Conservation (phyloP, 2,113 vertebrate genomes). For the Cinclus cinclus region DNA sequence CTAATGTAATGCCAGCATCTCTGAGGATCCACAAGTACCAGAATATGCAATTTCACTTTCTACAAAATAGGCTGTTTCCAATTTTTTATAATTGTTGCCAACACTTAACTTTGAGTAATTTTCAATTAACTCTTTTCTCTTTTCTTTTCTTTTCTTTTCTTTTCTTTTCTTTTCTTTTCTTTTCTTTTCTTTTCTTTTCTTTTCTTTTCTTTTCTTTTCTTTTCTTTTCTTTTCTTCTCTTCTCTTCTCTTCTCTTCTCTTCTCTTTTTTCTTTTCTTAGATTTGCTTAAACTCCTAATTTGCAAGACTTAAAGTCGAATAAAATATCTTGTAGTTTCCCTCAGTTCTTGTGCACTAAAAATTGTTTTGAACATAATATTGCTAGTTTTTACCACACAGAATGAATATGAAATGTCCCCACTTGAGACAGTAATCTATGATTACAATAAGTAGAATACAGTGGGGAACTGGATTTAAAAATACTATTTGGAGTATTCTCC, state of each 20-base stretch:
- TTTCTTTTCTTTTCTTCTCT: too few relatives aligned
- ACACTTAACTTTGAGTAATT: background rate
- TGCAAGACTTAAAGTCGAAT: background rate
- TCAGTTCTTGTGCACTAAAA: background rate
- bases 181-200: background rate
- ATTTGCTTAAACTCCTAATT: background rate
- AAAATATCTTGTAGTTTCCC: background rate
- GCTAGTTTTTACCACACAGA: background rate
- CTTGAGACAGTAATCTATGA: background rate
- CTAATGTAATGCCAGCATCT: background rate
- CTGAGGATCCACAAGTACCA: background rate
- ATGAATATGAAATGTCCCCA: background rate
- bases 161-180: too few relatives aligned
- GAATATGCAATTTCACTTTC: background rate
- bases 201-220: accelerated
- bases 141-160: too few relatives aligned
- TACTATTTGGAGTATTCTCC: background rate
- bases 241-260: background rate
- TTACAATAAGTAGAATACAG: background rate
- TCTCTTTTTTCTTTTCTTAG: accelerated
- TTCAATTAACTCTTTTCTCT: background rate
- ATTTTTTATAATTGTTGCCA: background rate
- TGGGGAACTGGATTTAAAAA: background rate
- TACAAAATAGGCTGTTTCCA: background rate
- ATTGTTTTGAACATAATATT: background rate